These are phyloP conservation scores for Liodrosophila aerea DNA, from an alignment of 2,888 invertebrate species.

Conservation along the genomic window DNA sequence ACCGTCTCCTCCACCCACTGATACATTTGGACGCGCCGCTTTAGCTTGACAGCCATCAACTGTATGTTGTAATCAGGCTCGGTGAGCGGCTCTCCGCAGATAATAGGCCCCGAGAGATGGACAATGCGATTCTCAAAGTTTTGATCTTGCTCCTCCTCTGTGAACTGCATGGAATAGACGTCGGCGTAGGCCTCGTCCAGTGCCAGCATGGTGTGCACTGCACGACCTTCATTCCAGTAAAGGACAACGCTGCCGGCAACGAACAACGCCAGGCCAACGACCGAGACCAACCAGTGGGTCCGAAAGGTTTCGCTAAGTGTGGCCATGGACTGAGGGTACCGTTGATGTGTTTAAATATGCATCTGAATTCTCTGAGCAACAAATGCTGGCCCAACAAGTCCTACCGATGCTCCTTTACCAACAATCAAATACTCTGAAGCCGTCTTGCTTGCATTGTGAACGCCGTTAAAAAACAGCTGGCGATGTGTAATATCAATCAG, in stretches of 20 bases:
- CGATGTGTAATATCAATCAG: too few relatives aligned
- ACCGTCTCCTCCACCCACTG: slow-evolving; percentile 93
- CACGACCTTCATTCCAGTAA: slow-evolving; percentile 93
- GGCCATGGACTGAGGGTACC: slow-evolving; percentile 41
- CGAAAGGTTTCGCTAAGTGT: slow-evolving; percentile 77
- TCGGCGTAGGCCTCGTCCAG: slow-evolving; percentile 88
- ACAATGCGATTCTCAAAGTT: slow-evolving; percentile 90
- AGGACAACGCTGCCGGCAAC: slow-evolving; percentile 87
- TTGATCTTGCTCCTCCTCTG: slow-evolving; percentile 87
- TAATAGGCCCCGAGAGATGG: slow-evolving; percentile 89
- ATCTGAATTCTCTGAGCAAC: slow-evolving; percentile 34
- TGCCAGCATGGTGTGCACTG: slow-evolving; percentile 90
- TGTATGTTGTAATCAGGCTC: slow-evolving; percentile 94
- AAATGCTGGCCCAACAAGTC: slow-evolving; percentile 19
- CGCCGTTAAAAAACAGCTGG: too few relatives aligned
- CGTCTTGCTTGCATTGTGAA: too few relatives aligned
- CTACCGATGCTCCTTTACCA: too few relatives aligned
- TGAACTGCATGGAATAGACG: slow-evolving; percentile 84
- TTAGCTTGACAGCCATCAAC: slow-evolving; percentile 91
- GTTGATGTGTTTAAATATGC: slow-evolving; percentile 8
- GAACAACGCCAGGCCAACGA: slow-evolving; percentile 87
- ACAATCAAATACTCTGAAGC: too few relatives aligned
- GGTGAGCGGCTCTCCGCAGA: slow-evolving; percentile 90
- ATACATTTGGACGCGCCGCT: slow-evolving; percentile 94
- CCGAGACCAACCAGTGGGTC: slow-evolving; percentile 86